Base-by-base conservation (phyloP, 2,888 invertebrate species). In the Tanytarsus gracilentus region DNA sequence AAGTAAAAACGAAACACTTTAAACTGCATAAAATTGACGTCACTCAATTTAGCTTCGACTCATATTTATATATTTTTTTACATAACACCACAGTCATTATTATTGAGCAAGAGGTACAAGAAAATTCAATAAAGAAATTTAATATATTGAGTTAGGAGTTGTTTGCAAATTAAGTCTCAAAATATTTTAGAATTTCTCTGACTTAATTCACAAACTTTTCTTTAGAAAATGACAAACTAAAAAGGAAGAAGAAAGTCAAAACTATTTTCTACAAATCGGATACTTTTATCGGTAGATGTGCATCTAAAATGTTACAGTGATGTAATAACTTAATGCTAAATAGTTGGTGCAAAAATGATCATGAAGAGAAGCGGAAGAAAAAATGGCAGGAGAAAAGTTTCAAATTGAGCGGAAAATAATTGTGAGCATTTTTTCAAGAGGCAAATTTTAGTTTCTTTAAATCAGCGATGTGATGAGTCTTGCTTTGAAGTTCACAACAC, bases 401-500 rank as follows among this genome's bases (percentile, higher is more conserved):
- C 11, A 8, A 11, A 9, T 44, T 44, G 44, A 44, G 44, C 44
- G 23, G 23, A 44, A 21, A 44, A 44, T 8, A 44, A 7, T 21
- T 11, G 23, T 44, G 44, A 44, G 44, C 44, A 44, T 44, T 44
- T 18, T 18, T 18, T 18, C 23, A 23, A 44, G 21, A 23, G 23
- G 18, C 21, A 44, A 44, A 8, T 44, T 44, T 18, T 16, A 7
- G 21, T 18, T 44, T 44, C 25, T 11, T 81, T 89, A 90, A 77
- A 91, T 90, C 76, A 90, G 85, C 67, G 90, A 87, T 69, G 90
- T 91, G 75, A 91, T 87, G 70, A 91, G 79, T 78, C 89, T 84
- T 73, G 90, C 90, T 79, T 90, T 91, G 84, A 89, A 91, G 85
- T 90, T 90, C 71, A 91, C 90, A 78, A 91, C 85, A 76, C 88